These are phyloP conservation scores for Radopholus similis DNA, from an alignment of 1,140 invertebrate genomes.

Conservation along the genomic window DNA sequence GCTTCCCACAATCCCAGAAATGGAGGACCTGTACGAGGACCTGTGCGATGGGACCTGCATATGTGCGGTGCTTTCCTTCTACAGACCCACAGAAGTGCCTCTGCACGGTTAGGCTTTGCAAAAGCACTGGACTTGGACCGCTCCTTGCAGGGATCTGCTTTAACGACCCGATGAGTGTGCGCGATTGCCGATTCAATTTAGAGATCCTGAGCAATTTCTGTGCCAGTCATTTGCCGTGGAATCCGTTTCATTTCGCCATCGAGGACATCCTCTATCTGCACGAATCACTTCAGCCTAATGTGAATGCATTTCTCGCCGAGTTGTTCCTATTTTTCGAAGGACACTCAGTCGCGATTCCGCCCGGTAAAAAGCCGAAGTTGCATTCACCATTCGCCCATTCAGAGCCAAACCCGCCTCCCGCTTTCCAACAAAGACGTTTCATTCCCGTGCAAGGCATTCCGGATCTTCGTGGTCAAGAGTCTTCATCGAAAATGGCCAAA, in stretches of 20 bases:
- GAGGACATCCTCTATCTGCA: constrained; percentile 93
- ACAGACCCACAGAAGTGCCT: constrained; percentile 81
- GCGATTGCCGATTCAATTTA: constrained; percentile 89
- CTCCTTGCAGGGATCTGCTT: constrained; percentile 63
- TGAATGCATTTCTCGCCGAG: constrained; percentile 88
- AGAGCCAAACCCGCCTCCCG: constrained; percentile 12
- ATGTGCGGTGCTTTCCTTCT: constrained; percentile 82
- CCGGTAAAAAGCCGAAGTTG: too few relatives aligned
- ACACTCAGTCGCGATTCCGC: constrained; percentile 24
- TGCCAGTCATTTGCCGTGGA: constrained; percentile 73
- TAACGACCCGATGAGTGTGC: constrained; percentile 65
- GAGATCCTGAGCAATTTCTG: constrained; percentile 80
- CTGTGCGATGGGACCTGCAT: constrained; percentile 86
- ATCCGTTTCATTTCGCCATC: constrained; percentile 87
- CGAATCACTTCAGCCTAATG: constrained; percentile 82
- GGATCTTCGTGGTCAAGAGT: constrained; percentile 52
- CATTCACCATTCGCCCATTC: constrained; percentile 1
- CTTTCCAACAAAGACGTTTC: constrained; percentile 49
- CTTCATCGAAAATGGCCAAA: not conserved
- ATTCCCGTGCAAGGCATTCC: constrained; percentile 55
- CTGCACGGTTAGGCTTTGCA: constrained; percentile 64
- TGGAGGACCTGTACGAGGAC: constrained; percentile 70
- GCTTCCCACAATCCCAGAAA: constrained; percentile 59
- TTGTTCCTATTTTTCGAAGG: constrained; percentile 85
- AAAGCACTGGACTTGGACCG: not conserved